Conservation (phyloP, 2,888 invertebrate genomes). For the Eupelmus urozonus region DNA sequence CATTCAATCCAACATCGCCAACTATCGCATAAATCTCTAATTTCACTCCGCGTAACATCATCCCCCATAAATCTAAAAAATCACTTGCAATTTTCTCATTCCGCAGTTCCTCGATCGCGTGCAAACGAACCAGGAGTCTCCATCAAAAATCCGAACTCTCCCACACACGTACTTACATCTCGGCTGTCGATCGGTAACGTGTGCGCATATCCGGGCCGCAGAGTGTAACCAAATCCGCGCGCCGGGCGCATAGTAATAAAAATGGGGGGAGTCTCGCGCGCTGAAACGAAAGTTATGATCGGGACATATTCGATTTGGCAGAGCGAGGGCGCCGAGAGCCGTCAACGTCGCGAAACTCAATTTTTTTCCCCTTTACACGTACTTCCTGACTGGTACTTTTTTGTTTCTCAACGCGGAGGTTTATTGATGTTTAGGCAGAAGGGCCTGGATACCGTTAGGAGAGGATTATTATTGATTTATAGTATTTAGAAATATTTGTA, state of each 20-base stretch:
- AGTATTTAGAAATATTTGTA: too few relatives aligned
- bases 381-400: background rate
- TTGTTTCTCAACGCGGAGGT: background rate
- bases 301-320: slow-evolving; percentile 55
- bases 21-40: background rate
- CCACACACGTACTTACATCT: background rate
- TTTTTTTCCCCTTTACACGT: slow-evolving; percentile 36
- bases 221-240: slow-evolving; percentile 22
- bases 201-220: background rate
- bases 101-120: background rate
- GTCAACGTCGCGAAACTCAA: slow-evolving; percentile 46
- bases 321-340: slow-evolving; percentile 46
- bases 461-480: too few relatives aligned
- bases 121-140: background rate
- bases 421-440: too few relatives aligned
- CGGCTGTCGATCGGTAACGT: slow-evolving; percentile 8
- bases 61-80: slow-evolving; percentile 7
- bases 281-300: slow-evolving; percentile 54
- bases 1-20: too few relatives aligned
- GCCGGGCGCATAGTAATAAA: slow-evolving; percentile 13
- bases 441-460: too few relatives aligned
- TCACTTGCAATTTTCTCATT: slow-evolving; percentile 8
- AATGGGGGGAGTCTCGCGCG: background rate
- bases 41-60: background rate
- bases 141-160: background rate